Percentiles rank a stretch among this genome's conserved stretches.
Conservation (phyloP, 1,140 invertebrate genomes). For the Centruroides sculpturatus region DNA sequence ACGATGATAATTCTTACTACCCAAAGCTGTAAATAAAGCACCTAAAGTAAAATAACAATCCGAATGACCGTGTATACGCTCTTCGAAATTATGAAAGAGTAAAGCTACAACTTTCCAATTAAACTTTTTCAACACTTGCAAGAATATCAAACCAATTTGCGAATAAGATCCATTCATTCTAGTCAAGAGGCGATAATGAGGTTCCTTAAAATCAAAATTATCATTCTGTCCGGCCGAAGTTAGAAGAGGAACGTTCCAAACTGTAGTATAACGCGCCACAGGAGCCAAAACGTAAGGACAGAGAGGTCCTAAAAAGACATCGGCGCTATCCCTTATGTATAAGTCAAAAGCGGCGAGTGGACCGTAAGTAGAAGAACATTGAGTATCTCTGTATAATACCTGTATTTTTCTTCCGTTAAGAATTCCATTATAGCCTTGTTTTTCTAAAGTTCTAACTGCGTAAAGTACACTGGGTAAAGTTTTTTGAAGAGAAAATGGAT, state of each 20-base stretch:
- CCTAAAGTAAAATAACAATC: slow-evolving; percentile 55
- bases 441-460: slow-evolving; percentile 40
- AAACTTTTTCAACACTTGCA: slow-evolving; percentile 48
- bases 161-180: slow-evolving; percentile 70
- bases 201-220: slow-evolving; percentile 50
- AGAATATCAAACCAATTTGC: slow-evolving; percentile 41
- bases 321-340: slow-evolving; percentile 40
- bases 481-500: slow-evolving; percentile 49
- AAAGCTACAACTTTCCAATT: slow-evolving; percentile 46
- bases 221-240: slow-evolving; percentile 70
- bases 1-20: slow-evolving; percentile 38
- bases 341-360: slow-evolving; percentile 64
- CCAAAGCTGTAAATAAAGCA: slow-evolving; percentile 47
- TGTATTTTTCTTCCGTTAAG: too few species aligned
- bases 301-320: slow-evolving; percentile 76
- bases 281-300: slow-evolving; percentile 85
- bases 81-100: slow-evolving; percentile 24
- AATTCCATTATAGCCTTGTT: slow-evolving; percentile 32
- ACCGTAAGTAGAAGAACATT: slow-evolving; percentile 61
- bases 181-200: slow-evolving; percentile 57
- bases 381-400: slow-evolving; percentile 52
- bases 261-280: slow-evolving; percentile 66
- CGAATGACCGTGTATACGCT: slow-evolving; percentile 40
- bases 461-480: slow-evolving; percentile 56
- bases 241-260: slow-evolving; percentile 73